These are phyloP conservation scores for Melipona bicolor DNA, from an alignment of 2,888 invertebrate species.

Conservation along the genomic window DNA sequence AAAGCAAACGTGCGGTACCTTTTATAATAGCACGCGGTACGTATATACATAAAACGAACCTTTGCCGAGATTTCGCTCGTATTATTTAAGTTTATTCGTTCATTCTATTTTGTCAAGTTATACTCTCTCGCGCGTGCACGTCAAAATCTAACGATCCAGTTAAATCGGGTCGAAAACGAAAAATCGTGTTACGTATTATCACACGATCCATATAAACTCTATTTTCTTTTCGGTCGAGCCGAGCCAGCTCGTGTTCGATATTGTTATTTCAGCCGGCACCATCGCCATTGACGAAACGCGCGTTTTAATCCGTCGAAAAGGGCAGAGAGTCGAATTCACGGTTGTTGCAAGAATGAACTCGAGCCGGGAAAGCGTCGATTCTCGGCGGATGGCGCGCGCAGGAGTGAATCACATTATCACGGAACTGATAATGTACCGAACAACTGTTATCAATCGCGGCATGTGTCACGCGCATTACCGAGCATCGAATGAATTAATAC, in stretches of 20 bases:
- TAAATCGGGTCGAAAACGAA: background rate
- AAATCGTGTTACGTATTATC: background rate
- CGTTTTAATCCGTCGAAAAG: background rate
- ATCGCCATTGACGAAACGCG: background rate
- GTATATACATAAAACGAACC: no score
- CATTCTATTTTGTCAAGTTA: no score
- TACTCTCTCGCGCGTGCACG: no score
- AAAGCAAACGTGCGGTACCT: no score
- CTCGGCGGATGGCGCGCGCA: background rate
- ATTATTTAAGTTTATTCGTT: no score
- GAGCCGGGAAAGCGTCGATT: conserved; percentile 12
- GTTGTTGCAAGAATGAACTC: conserved; percentile 4
- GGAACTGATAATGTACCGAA: conserved; percentile 6
- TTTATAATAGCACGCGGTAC: no score
- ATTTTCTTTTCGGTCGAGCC: no score
- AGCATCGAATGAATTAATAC: conserved; percentile 45
- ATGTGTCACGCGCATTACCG: conserved; percentile 48
- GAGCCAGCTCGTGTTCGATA: background rate
- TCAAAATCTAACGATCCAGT: no score
- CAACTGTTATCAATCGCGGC: conserved; percentile 54
- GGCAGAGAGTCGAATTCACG: background rate
- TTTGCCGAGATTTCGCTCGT: no score
- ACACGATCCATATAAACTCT: no score
- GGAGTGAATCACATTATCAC: conserved; percentile 31
- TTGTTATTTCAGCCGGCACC: background rate